These are phyloP conservation scores for Serrognathus titanus DNA, from an alignment of 2,888 invertebrate genomes.

Conservation along the genomic window DNA sequence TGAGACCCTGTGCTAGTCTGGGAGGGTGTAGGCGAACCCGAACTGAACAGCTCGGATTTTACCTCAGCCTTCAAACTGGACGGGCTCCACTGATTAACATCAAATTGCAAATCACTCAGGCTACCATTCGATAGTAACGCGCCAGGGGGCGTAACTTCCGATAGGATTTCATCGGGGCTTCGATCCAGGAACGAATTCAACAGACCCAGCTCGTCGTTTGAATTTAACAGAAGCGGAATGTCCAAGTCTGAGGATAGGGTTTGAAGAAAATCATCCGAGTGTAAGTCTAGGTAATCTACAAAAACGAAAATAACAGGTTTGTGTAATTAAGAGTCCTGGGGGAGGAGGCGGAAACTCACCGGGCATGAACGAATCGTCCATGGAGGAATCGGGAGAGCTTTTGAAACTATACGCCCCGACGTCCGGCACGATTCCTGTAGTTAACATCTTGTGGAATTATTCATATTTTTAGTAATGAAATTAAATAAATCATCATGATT, in stretches of 20 bases:
- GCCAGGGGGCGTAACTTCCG: conserved; percentile 36
- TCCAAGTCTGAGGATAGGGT: conserved; percentile 43
- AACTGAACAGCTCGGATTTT: conserved; percentile 26
- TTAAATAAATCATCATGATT: background rate
- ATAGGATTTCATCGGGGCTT: conserved; percentile 43
- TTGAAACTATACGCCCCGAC: conserved; percentile 38
- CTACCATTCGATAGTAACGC: conserved; percentile 10
- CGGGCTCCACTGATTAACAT: background rate
- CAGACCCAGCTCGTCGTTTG: conserved; percentile 39
- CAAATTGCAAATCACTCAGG: background rate
- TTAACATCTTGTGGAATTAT: conserved; percentile 32
- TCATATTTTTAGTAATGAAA: conserved; percentile 5
- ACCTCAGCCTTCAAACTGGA: conserved; percentile 15
- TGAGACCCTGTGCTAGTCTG: conserved; percentile 32
- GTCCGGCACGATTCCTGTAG: conserved; percentile 35
- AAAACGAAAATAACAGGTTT: background rate
- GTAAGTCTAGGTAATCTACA: conserved; percentile 31
- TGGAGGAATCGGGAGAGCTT: conserved; percentile 42
- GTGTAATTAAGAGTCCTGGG: background rate
- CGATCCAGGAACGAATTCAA: conserved; percentile 42
- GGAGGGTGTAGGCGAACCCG: conserved; percentile 30
- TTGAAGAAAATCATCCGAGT: conserved; percentile 44
- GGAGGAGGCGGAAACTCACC: conserved; percentile 27
- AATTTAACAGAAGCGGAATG: conserved; percentile 43
- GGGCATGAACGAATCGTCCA: conserved; percentile 38